Percentiles rank a stretch among this genome's conserved stretches.
These are phyloP conservation scores for Murina feae DNA, from an alignment of 2,113 vertebrate species.

Conservation along the genomic window DNA sequence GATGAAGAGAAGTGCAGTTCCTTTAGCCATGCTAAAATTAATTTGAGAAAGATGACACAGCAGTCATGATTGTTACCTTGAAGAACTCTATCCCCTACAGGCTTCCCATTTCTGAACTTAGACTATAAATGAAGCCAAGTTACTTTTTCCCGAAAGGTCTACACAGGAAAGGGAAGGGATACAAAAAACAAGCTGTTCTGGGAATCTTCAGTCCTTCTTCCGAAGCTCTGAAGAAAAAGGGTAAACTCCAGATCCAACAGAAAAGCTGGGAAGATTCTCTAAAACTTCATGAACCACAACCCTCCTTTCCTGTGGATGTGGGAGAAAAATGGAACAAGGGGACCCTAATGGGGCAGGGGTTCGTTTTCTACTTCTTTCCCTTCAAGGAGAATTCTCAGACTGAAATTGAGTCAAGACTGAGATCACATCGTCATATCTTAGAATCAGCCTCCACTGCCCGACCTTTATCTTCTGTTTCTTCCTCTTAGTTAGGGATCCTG, in stretches of 20 bases:
- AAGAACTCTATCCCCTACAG: neutral
- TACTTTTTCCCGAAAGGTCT: neutral
- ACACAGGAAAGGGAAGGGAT: neutral
- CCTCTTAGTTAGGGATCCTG: too few species aligned
- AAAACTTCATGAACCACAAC: neutral
- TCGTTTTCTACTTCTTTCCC: neutral
- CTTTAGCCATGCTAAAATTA: conserved; percentile 44
- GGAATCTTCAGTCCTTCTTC: neutral
- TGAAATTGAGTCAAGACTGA: neutral
- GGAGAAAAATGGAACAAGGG: neutral
- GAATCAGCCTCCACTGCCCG: neutral
- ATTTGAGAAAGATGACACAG: conserved; percentile 58
- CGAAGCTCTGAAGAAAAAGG: neutral
- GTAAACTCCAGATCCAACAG: neutral
- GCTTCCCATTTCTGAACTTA: neutral
- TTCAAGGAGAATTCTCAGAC: neutral
- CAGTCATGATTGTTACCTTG: conserved; percentile 5
- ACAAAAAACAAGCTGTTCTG: neutral
- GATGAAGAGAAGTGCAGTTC: conserved; percentile 49
- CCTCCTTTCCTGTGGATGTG: neutral
- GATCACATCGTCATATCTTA: neutral
- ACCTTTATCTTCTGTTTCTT: neutral
- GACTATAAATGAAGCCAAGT: neutral
- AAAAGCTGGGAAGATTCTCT: neutral
- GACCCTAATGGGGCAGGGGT: fast-evolving